A percentile compares a stretch with the other conserved stretches of the same genome.
phyloP scores from a whole-genome alignment of 2,113 vertebrate species.

The Casuarius casuarius region DNA sequence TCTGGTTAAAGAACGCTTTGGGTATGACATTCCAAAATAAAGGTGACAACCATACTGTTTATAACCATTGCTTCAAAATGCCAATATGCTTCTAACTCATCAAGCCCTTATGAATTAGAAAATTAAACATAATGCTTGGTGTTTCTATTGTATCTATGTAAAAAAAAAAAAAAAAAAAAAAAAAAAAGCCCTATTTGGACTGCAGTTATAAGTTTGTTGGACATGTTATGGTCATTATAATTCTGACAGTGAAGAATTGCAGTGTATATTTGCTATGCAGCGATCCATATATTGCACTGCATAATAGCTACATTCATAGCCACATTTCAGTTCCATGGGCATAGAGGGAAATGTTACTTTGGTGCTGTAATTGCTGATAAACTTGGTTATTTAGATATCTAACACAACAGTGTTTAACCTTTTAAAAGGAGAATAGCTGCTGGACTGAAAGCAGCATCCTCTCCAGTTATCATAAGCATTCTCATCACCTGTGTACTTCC shows the following conservation, averaged over 20 bases:
- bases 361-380: neutral
- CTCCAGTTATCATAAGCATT: neutral
- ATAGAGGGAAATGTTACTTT: neutral
- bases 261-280: neutral
- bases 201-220: neutral
- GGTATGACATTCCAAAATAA: neutral
- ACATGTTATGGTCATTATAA: neutral
- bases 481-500: neutral
- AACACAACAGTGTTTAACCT: neutral
- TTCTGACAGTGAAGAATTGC: neutral
- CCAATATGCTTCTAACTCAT: neutral
- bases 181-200: neutral
- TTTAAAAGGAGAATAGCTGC: neutral
- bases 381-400: neutral
- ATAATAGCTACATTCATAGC: neutral
- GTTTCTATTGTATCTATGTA: neutral
- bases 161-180: neutral
- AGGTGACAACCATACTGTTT: neutral
- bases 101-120: neutral
- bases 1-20: slow-evolving; percentile 28
- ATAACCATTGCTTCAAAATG: neutral
- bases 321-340: neutral
- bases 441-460: neutral
- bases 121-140: neutral
- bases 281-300: rapidly evolving